A percentile compares a stretch with the other conserved stretches of the same genome.
Evolutionary conservation across 2,797 vertebrate genomes (phyloP).

Genomic region (Arrhamphus sclerolepis): DNA sequence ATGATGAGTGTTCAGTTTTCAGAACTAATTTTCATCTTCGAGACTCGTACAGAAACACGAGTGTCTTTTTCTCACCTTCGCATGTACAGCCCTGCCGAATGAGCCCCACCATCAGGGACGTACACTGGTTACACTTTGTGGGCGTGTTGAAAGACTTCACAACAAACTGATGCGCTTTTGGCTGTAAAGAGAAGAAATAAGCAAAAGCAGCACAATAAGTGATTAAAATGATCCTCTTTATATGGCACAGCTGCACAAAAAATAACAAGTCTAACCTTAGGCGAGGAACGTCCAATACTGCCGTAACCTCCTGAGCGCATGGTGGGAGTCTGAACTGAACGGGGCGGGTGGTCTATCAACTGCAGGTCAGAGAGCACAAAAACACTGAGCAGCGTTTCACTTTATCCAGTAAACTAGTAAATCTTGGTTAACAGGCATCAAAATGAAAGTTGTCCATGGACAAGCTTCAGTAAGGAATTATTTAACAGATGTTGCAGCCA

Average conservation of each 20-base stretch:
- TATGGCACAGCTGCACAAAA: no score
- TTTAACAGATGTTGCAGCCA: no score
- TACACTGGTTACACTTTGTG: constrained; percentile 98
- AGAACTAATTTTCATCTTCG: not conserved
- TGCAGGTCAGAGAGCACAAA: constrained; percentile 44
- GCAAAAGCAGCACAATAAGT: not conserved
- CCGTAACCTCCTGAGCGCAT: constrained; percentile 87
- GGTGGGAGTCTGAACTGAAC: constrained; percentile 89
- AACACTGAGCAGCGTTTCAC: not conserved
- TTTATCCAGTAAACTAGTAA: no score
- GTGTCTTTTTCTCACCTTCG: constrained; percentile 84
- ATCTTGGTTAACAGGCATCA: no score
- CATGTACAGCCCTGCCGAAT: constrained; percentile 97
- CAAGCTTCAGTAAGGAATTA: no score
- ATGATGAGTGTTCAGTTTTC: not conserved
- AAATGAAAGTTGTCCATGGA: no score
- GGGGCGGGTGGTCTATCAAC: constrained; percentile 86
- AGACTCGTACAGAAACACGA: no score
- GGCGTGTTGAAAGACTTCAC: constrained; percentile 94
- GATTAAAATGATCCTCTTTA: not conserved
- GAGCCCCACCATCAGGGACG: constrained; percentile 97
- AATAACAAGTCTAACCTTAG: constrained; percentile 82
- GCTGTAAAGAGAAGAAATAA: constrained; percentile 75
- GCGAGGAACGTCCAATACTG: constrained; percentile 86
- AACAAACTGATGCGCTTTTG: constrained; percentile 98